Conservation (phyloP, 2,888 invertebrate species). For the Caenorhabditis sp. region DNA sequence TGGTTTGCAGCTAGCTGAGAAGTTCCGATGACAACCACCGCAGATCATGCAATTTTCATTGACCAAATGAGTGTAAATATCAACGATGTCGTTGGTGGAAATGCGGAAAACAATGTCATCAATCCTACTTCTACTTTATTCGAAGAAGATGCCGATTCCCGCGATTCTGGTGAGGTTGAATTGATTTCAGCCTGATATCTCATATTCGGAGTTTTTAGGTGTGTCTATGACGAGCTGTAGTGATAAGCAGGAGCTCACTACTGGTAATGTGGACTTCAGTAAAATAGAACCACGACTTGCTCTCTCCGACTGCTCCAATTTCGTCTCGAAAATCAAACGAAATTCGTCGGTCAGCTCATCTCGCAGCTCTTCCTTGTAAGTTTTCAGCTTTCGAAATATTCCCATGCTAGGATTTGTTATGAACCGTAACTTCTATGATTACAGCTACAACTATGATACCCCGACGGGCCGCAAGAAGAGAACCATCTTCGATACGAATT, state of each 20-base stretch:
- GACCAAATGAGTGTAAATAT: conserved; percentile 27
- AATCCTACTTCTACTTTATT: conserved; percentile 11
- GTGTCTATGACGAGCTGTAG: conserved; percentile 44
- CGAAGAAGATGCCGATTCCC: conserved; percentile 62
- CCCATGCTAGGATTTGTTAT: too few species aligned
- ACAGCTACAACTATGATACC: conserved; percentile 55
- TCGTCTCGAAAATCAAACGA: conserved; percentile 39
- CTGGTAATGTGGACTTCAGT: conserved; percentile 21
- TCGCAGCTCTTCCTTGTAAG: conserved; percentile 53
- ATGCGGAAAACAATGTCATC: not conserved
- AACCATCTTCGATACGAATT: conserved; percentile 35
- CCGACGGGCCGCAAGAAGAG: conserved; percentile 52
- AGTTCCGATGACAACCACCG: conserved; percentile 36
- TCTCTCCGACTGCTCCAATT: conserved; percentile 60
- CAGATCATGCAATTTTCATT: conserved; percentile 24
- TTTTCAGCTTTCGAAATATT: too few species aligned
- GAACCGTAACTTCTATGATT: not conserved
- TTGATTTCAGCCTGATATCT: not conserved
- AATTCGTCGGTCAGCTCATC: conserved; percentile 56
- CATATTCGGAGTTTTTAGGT: conserved; percentile 11
- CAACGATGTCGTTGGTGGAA: conserved; percentile 3
- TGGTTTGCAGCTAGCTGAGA: conserved; percentile 34
- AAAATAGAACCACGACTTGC: conserved; percentile 41
- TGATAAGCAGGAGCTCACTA: not conserved
- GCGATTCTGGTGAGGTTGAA: conserved; percentile 55